Conservation (phyloP, 2,888 invertebrate species). For the Dynastes grantii region DNA sequence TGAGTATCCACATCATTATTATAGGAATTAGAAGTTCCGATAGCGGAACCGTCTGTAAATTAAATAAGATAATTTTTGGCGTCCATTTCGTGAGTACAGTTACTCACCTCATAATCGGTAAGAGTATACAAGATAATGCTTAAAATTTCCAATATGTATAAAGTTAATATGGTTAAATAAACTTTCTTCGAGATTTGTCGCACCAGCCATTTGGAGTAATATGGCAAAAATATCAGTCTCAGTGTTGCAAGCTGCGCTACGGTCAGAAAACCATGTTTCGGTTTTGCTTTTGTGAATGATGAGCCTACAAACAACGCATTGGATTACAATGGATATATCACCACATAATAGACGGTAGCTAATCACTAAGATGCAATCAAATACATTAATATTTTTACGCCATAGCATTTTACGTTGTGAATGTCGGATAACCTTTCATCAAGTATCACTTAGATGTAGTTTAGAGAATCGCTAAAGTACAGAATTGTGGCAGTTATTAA, state of each 20-base stretch:
- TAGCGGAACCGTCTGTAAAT: conserved; percentile 74
- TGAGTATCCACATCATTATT: conserved; percentile 82
- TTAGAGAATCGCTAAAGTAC: too few species aligned
- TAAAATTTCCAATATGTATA: conserved; percentile 76
- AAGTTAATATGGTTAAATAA: conserved; percentile 81
- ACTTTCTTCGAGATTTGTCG: conserved; percentile 88
- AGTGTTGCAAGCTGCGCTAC: conserved; percentile 88
- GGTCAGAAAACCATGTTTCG: conserved; percentile 90
- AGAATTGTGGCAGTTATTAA: too few species aligned
- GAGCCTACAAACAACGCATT: conserved; percentile 77
- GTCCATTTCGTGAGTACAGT: conserved; percentile 10
- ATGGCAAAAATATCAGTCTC: conserved; percentile 87
- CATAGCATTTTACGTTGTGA: too few species aligned
- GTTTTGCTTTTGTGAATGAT: conserved; percentile 96
- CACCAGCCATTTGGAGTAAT: conserved; percentile 91
- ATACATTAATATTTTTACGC: too few species aligned
- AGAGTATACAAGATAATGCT: conserved; percentile 69
- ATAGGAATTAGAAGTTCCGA: conserved; percentile 83
- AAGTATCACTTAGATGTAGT: too few species aligned
- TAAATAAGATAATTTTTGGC: neutral
- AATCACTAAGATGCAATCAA: too few species aligned
- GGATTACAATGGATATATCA: too few species aligned
- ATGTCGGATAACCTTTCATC: too few species aligned
- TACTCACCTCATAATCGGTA: conserved; percentile 61
- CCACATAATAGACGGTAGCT: too few species aligned